A percentile compares a stretch with the other conserved stretches of the same genome.
Conservation (phyloP, 2,797 vertebrate genomes). For the Dallia pectoralis region DNA sequence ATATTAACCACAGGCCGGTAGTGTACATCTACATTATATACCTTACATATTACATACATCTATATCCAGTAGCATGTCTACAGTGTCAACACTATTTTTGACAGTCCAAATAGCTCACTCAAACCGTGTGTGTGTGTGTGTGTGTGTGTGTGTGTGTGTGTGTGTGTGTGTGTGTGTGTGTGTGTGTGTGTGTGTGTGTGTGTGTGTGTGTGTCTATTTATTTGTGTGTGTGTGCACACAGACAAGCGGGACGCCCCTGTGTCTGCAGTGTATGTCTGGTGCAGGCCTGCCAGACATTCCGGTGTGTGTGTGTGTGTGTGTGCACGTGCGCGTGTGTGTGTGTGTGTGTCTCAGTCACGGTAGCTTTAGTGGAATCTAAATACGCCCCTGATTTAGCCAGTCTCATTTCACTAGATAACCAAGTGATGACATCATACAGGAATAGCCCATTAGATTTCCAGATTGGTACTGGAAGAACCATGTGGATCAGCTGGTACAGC, state of each 20-base stretch:
- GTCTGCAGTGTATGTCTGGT: slow-evolving; percentile 68
- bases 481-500: no score
- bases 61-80: background rate
- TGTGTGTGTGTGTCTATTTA: background rate
- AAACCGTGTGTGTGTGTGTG: slow-evolving; percentile 35
- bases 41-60: background rate
- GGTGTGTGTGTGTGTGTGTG: slow-evolving; percentile 1
- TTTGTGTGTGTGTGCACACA: slow-evolving; percentile 3
- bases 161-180: slow-evolving; percentile 20
- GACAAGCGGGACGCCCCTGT: slow-evolving; percentile 59
- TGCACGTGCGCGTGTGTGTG: background rate
- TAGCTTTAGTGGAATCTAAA: slow-evolving; percentile 18
- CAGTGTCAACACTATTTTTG: slow-evolving; percentile 46
- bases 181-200: slow-evolving; percentile 23
- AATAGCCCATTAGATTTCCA: no score
- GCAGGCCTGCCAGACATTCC: slow-evolving; percentile 62
- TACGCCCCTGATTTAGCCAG: slow-evolving; percentile 1
- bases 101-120: no score
- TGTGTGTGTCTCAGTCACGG: slow-evolving; percentile 10
- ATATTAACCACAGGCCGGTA: no score
- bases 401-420: slow-evolving; percentile 18
- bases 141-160: slow-evolving; percentile 7
- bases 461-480: no score
- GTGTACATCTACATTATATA: no score
- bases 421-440: no score